Evolutionary conservation across 2,888 invertebrate genomes (phyloP), one percentile per base, ranked within the genome.

Genomic region (Cetonia aurata): DNA sequence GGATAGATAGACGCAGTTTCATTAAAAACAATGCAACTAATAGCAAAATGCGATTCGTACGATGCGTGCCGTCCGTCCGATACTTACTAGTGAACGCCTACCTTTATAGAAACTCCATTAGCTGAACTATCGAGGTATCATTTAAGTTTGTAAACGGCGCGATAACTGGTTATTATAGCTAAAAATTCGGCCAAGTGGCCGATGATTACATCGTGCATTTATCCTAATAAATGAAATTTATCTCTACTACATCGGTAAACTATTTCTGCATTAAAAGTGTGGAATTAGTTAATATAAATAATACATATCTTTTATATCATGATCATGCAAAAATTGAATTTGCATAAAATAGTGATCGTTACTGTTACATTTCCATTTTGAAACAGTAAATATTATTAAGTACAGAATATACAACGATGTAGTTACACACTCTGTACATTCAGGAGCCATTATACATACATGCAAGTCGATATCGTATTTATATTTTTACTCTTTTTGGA

Each of bases 191-290:
- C n/a, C n/a, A n/a, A n/a, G n/a, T n/a, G n/a, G n/a, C n/a, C n/a
- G n/a, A n/a, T n/a, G n/a, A n/a, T n/a, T n/a, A n/a, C n/a, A n/a
- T n/a, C n/a, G n/a, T n/a, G n/a, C n/a, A n/a, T n/a, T n/a, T n/a
- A n/a, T n/a, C n/a, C n/a, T 10, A 37, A 37, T 37, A 8, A 8
- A 9, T 37, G 8, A 37, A 37, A 8, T 33, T 33, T 12, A 17
- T 62, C 12, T 44, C n/a, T 13, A 44, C 31, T 13, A 44, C 15
- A 9, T 31, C 19, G 12, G 3, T 15, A 12, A 9, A 19, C 59
- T 53, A 69, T 50, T 72, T 33, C 37, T 60, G 25, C 42, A 50
- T 13, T 67, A 67, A 72, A 62, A 55, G 68, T 72, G 67, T 68
- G 25, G n/a, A 70, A 72, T 25, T 52, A 52, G 52, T 1, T 25